Conservation (phyloP, 2,113 vertebrate species). For the Psilopsiagon aurifrons region DNA sequence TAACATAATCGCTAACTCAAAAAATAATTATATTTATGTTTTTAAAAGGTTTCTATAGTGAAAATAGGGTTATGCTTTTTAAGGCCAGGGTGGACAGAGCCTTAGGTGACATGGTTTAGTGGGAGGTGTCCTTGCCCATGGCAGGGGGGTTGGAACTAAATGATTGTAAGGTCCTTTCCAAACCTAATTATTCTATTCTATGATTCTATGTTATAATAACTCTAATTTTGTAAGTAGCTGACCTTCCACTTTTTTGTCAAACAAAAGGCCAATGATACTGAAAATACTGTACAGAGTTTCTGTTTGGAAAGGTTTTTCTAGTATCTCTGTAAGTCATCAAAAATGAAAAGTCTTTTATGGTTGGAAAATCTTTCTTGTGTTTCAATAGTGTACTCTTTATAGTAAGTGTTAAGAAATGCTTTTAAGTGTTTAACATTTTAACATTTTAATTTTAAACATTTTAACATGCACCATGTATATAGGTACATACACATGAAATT, state of each 20-base stretch:
- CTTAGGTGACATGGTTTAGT: too few relatives aligned
- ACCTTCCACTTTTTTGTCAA: neutral
- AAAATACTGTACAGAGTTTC: neutral
- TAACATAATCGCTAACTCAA: neutral
- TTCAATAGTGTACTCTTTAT: neutral
- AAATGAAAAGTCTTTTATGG: neutral
- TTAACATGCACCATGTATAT: too few relatives aligned
- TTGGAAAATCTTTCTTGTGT: neutral
- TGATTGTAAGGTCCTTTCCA: too few relatives aligned
- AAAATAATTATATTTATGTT: neutral
- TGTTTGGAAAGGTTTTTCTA: neutral
- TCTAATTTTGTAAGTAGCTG: neutral
- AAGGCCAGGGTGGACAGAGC: too few relatives aligned
- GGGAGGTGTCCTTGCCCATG: too few relatives aligned
- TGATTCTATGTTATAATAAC: neutral
- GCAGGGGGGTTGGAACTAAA: too few relatives aligned
- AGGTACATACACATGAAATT: neutral
- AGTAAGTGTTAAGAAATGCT: neutral
- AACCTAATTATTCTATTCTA: too few relatives aligned
- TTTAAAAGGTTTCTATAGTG: neutral
- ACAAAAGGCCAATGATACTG: neutral
- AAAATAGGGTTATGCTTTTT: neutral
- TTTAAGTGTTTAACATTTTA: neutral
- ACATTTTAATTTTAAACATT: too few relatives aligned
- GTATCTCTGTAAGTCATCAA: neutral